Evolutionary conservation across 2,797 vertebrate genomes (phyloP).

Genomic region (Macrochelys suwanniensis): DNA sequence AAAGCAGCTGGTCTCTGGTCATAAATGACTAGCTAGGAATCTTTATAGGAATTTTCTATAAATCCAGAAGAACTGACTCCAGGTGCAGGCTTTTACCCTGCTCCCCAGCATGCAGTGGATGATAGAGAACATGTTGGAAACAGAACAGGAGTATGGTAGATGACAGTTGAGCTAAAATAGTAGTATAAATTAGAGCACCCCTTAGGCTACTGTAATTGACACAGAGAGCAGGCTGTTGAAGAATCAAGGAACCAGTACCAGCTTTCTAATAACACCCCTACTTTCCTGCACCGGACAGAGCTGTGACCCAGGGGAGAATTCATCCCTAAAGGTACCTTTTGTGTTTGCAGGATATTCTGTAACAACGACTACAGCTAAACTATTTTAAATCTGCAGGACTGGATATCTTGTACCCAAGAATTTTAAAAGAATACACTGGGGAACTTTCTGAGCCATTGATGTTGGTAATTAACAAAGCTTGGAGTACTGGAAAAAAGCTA

Average conservation of each 20-base stretch:
- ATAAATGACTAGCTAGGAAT: conserved; percentile 4
- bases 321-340: not conserved
- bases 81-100: not conserved
- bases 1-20: not conserved
- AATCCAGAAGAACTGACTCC: not conserved
- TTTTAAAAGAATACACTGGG: not conserved
- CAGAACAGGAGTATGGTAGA: not conserved
- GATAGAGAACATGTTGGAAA: not conserved
- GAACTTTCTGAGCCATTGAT: too few relatives aligned
- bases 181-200: conserved; percentile 13
- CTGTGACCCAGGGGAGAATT: not conserved
- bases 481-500: too few relatives aligned
- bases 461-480: too few relatives aligned
- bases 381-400: not conserved
- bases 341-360: not conserved
- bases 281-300: not conserved
- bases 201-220: not conserved
- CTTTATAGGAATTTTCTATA: not conserved
- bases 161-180: not conserved
- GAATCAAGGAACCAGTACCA: not conserved
- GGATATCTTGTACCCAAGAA: not conserved
- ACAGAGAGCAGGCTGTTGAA: not conserved
- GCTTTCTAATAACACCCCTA: not conserved
- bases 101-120: not conserved
- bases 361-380: not conserved